phyloP scores from a whole-genome alignment of 2,888 invertebrate species.

The Amaurobius ferox region DNA sequence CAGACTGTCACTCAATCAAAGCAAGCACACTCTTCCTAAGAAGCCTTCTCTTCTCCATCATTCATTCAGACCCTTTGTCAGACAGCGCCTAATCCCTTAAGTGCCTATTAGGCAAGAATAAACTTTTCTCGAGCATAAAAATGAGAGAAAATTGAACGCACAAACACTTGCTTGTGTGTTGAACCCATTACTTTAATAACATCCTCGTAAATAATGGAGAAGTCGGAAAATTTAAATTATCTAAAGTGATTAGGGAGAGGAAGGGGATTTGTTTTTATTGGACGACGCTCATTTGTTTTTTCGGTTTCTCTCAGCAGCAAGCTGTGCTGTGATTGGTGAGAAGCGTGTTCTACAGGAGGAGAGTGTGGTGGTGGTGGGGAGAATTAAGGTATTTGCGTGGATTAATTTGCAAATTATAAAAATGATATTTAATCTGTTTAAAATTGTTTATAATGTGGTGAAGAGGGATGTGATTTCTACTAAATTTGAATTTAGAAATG shows the following conservation, averaged over 20 bases:
- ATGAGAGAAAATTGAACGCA: background rate
- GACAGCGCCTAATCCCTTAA: background rate
- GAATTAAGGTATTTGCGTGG: background rate
- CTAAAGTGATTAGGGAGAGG: conserved; percentile 21
- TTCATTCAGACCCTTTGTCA: background rate
- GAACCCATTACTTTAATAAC: conserved; percentile 54
- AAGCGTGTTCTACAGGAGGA: background rate
- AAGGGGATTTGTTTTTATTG: background rate
- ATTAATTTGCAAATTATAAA: conserved; percentile 16
- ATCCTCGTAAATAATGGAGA: conserved; percentile 46
- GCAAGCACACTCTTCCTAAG: background rate
- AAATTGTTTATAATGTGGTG: background rate
- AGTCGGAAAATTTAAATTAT: conserved; percentile 35
- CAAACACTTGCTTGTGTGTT: conserved; percentile 13
- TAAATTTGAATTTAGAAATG: too few species aligned
- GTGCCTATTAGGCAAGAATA: conserved; percentile 2
- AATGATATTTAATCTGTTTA: background rate
- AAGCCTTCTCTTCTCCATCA: background rate
- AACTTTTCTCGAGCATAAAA: conserved; percentile 2
- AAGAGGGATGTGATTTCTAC: too few species aligned
- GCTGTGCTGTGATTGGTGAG: background rate
- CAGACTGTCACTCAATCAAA: too few species aligned
- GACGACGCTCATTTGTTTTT: background rate
- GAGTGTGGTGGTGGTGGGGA: background rate
- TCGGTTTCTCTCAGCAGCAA: background rate